Conservation (phyloP, 2,113 vertebrate species). For the Otocyon megalotis region DNA sequence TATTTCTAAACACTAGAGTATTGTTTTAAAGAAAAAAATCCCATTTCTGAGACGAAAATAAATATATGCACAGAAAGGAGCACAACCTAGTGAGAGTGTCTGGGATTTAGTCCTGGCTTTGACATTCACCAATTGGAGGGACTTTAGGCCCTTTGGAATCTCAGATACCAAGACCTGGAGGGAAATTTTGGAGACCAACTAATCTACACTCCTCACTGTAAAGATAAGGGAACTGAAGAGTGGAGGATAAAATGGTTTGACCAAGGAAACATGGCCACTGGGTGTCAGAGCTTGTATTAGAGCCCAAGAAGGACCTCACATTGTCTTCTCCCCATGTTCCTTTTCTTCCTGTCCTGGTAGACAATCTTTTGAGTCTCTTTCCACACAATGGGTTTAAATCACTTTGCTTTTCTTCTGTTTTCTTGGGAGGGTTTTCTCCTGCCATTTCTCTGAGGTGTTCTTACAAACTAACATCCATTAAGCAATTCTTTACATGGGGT, state of each 20-base stretch:
- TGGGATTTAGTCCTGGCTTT: background rate
- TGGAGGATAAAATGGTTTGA: background rate
- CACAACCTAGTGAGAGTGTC: background rate
- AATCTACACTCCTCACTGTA: background rate
- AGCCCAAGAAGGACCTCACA: background rate
- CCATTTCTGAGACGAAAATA: constrained; percentile 17
- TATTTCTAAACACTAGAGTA: background rate
- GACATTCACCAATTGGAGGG: background rate
- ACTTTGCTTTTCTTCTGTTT: background rate
- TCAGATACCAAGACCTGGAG: background rate
- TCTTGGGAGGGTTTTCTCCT: background rate
- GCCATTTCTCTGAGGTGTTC: background rate
- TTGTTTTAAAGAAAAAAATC: background rate
- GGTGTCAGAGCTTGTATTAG: background rate
- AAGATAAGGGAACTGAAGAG: background rate
- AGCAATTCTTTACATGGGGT: background rate
- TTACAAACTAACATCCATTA: constrained; percentile 49
- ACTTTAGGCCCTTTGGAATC: background rate
- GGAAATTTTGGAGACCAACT: background rate
- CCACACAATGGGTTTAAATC: background rate
- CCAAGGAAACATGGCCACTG: background rate
- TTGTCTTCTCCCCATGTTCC: background rate
- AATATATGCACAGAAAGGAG: background rate
- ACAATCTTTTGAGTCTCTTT: background rate
- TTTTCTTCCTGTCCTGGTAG: background rate